These are phyloP conservation scores for Clarias magur DNA, from an alignment of 2,113 vertebrate genomes.

Conservation along the genomic window DNA sequence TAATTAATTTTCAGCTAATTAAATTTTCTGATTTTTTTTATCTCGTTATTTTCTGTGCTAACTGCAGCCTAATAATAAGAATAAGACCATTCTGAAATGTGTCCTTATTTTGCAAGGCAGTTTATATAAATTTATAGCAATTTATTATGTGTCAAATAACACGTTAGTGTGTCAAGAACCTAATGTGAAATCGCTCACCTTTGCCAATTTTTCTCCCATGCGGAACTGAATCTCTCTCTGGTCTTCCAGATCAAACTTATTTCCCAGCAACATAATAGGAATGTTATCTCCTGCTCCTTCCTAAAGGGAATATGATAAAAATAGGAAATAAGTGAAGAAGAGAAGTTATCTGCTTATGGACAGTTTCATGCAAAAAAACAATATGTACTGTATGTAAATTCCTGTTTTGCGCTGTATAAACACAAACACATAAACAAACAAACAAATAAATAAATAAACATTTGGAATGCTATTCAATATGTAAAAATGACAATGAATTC, in stretches of 20 bases:
- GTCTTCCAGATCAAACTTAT: constrained; percentile 85
- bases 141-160: too few species aligned
- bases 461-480: neutral
- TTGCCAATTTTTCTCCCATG: constrained; percentile 80
- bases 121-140: too few species aligned
- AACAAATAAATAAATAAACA: neutral
- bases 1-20: too few species aligned
- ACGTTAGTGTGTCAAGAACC: neutral
- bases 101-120: too few species aligned
- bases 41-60: too few species aligned
- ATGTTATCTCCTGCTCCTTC: constrained; percentile 82
- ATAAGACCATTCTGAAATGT: too few species aligned
- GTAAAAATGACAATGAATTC: neutral
- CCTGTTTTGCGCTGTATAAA: neutral
- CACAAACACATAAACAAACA: too few species aligned
- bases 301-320: constrained; percentile 61
- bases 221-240: constrained; percentile 78
- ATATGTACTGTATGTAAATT: neutral
- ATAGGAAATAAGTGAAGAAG: neutral
- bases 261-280: constrained; percentile 85
- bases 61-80: too few species aligned
- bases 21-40: too few species aligned
- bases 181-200: constrained; percentile 71
- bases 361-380: neutral
- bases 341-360: neutral